Evolutionary conservation across 1,140 invertebrate species (phyloP).

Genomic region (Campoletis sonorensis): DNA sequence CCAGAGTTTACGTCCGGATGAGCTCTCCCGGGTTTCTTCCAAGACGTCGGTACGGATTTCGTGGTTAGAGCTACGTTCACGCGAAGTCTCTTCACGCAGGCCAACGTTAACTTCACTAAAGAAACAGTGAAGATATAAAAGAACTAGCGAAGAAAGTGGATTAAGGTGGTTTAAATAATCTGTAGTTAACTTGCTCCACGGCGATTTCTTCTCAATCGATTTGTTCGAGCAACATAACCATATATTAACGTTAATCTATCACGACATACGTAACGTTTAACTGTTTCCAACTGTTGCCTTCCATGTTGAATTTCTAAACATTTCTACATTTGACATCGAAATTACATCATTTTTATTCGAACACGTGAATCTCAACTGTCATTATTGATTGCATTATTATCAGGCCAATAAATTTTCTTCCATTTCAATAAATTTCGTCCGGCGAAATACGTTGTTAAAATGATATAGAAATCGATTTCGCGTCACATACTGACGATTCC

Average conservation of each 20-base stretch:
- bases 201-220: not conserved
- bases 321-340: not conserved
- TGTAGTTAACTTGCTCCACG: not conserved
- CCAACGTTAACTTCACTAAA: not conserved
- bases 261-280: not conserved
- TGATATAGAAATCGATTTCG: not conserved
- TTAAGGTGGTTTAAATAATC: constrained; percentile 9
- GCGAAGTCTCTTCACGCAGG: not conserved
- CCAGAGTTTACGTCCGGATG: constrained; percentile 24
- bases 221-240: not conserved
- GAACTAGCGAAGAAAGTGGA: not conserved
- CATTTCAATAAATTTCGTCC: too few relatives aligned
- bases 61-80: constrained; percentile 21
- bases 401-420: too few relatives aligned
- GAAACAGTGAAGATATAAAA: not conserved
- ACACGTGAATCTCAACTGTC: too few relatives aligned
- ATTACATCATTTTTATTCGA: not conserved
- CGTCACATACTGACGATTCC: not conserved
- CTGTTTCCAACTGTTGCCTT: not conserved
- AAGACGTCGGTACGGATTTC: constrained; percentile 5
- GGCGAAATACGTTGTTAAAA: not conserved
- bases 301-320: not conserved
- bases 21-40: constrained; percentile 1
- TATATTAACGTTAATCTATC: too few relatives aligned
- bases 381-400: too few relatives aligned